Base-by-base conservation (phyloP, 1,140 invertebrate species). In the Vanessa atalanta region DNA sequence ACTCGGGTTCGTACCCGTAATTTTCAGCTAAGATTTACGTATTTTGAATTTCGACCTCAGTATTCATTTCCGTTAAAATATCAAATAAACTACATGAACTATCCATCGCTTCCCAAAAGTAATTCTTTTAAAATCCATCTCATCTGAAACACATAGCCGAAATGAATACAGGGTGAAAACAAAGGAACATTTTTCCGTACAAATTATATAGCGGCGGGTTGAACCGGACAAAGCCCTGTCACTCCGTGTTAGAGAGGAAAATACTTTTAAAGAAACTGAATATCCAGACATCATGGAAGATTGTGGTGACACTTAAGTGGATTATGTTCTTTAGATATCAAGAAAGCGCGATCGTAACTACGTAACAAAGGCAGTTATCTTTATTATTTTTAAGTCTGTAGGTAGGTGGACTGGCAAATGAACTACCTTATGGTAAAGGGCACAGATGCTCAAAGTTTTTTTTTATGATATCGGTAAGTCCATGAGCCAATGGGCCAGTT, bases 221-320 rank as follows among this genome's bases (percentile, higher is more conserved):
- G 47, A 15, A 51, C 53, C 26, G 65, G 48, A 68, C 72, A 68
- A 73, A 68, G 65, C 72, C 23, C 48, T 67, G 65, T 72, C 71
- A 66, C 55, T 48, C 43, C 65, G 53, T 9, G 71, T 73, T 73
- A 69, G 16, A 61, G 26, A 61, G 53, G 55, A 67, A 66, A 73
- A 63, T 72, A 63, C 65, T 68, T 67, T 68, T 63, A 70, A 63
- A 48, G 72, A 50, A 66, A 63, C 55, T 63, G 68, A 37, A 63
- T 55, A 50, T 37, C 55, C 43, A 68, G 65, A 61, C 47, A 51
- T 61, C 66, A 69, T 47, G 8, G 66, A 16, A 60, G n/a, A 69
- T 69, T 69, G 47, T 47, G 53, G 31, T 69, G 53, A 69, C 53
- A 16, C 14, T 50, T 69, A 69, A 65, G 37, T 65, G 63, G 63